These are phyloP conservation scores for Drosophila meridionalis DNA, from an alignment of 2,888 invertebrate genomes.

Conservation along the genomic window DNA sequence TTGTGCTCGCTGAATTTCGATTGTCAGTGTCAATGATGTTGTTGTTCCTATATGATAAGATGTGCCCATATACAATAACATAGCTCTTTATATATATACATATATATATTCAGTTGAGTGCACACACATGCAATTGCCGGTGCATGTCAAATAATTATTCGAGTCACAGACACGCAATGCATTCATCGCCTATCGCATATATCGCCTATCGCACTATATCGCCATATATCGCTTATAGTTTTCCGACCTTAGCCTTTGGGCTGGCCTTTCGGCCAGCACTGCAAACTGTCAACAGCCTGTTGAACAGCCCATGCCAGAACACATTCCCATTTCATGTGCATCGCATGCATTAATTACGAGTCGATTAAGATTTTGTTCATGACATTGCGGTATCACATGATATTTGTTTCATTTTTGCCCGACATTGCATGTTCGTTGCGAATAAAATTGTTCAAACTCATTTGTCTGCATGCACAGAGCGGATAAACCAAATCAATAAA, in stretches of 20 bases:
- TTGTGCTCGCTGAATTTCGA: constrained; percentile 14
- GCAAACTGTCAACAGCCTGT: constrained; percentile 20
- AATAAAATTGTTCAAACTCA: constrained; percentile 11
- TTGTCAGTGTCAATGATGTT: constrained; percentile 25
- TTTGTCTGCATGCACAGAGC: constrained; percentile 6
- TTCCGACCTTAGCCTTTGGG: constrained; percentile 37
- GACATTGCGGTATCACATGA: constrained; percentile 33
- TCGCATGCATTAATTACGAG: constrained; percentile 13
- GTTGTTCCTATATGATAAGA: constrained; percentile 11
- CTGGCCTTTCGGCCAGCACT: constrained; percentile 7
- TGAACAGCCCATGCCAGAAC: not conserved
- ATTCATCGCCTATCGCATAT: constrained; percentile 20
- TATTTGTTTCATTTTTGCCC: not conserved
- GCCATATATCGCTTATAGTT: constrained; percentile 19
- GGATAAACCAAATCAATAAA: constrained; percentile 9
- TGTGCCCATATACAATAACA: not conserved
- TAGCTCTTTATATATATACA: not conserved
- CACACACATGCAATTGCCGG: constrained; percentile 31
- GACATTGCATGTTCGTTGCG: constrained; percentile 21
- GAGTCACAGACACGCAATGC: constrained; percentile 35
- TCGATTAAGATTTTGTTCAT: constrained; percentile 4
- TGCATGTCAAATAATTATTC: constrained; percentile 34
- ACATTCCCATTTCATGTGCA: constrained; percentile 16
- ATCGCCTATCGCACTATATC: constrained; percentile 11
- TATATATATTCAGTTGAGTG: constrained; percentile 15